These are phyloP conservation scores for Polyploca ridens DNA, from an alignment of 2,888 invertebrate species.

Conservation along the genomic window DNA sequence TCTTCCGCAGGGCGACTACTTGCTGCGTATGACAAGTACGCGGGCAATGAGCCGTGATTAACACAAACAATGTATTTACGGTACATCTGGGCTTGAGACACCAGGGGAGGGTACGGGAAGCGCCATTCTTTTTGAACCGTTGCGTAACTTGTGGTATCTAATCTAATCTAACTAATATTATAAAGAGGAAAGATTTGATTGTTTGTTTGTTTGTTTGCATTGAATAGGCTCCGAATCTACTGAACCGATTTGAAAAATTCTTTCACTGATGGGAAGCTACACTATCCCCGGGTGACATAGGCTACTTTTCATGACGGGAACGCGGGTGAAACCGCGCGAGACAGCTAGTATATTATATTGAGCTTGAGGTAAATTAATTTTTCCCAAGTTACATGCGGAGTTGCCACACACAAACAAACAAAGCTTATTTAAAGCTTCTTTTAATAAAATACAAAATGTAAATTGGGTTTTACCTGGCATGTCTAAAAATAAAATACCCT, in stretches of 20 bases:
- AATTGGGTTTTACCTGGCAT: not conserved
- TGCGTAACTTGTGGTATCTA: not conserved
- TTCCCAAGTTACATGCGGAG: not conserved
- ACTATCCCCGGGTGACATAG: too few relatives aligned
- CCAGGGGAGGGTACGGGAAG: conserved; percentile 15
- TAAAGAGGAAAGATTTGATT: too few relatives aligned
- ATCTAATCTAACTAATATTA: too few relatives aligned
- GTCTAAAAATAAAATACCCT: not conserved
- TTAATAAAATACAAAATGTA: not conserved
- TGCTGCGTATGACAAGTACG: conserved; percentile 42
- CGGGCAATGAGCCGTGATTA: conserved; percentile 40
- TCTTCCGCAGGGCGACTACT: conserved; percentile 22
- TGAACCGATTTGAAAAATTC: too few relatives aligned
- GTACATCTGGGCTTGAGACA: conserved; percentile 31
- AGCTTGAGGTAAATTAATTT: too few relatives aligned
- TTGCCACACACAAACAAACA: not conserved
- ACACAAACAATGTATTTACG: conserved; percentile 40
- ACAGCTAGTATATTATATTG: too few relatives aligned
- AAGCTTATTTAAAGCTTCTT: not conserved
- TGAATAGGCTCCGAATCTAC: too few relatives aligned
- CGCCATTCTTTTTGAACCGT: conserved; percentile 15
- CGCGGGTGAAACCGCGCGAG: too few relatives aligned
- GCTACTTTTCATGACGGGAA: too few relatives aligned
- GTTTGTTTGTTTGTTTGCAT: too few relatives aligned
- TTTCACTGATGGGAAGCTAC: too few relatives aligned